Evolutionary conservation across 1,140 invertebrate species (phyloP), one percentile per base, ranked within the genome.

Genomic region (Drosophila trapezifrons): DNA sequence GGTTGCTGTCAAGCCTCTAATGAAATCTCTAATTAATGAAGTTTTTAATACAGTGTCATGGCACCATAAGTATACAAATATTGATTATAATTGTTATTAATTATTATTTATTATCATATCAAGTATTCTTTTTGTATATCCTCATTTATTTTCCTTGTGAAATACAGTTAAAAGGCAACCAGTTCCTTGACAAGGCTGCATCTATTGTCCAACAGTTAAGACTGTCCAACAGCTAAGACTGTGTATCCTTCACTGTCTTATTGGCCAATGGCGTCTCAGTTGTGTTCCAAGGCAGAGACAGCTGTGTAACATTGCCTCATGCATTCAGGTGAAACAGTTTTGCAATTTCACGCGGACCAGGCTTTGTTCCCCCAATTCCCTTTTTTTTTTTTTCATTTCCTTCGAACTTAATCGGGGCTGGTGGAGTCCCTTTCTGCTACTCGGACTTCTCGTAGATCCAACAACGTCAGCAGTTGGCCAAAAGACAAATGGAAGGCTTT

Each of bases 261-360:
- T 67, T 22, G 63, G 32, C 38, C 37, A 17, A 38, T 37, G 37
- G 32, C 3, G 29, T 42, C 25, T 58, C 52, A 49, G 62, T 32
- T 32, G 47, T 56, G 73, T 43, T 51, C 25, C 18, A 29, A 54
- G 47, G 12, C 38, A 25, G 64, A 47, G 29, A 37, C 78, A 80
- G 35, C 72, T 78, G 79, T 78, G 74, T 45, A 66, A 37, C 35
- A 56, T 18, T 56, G 79, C 47, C 58, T 13, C 58, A 63, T 73
- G 80, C 82, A 81, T 80, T 87, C 76, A 89, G 83, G 84, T 80
- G 84, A 83, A 86, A 89, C 83, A 74, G 38, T 89, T 87, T 89
- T 89, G 79, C 84, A 83, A 87, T 87, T 87, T 87, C 84, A 87
- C 83, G 83, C 79, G 72, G 47, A 52, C 55, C 67, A 77, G 80